phyloP scores from a whole-genome alignment of 1,140 invertebrate species.

The Drosophila malerkotliana region DNA sequence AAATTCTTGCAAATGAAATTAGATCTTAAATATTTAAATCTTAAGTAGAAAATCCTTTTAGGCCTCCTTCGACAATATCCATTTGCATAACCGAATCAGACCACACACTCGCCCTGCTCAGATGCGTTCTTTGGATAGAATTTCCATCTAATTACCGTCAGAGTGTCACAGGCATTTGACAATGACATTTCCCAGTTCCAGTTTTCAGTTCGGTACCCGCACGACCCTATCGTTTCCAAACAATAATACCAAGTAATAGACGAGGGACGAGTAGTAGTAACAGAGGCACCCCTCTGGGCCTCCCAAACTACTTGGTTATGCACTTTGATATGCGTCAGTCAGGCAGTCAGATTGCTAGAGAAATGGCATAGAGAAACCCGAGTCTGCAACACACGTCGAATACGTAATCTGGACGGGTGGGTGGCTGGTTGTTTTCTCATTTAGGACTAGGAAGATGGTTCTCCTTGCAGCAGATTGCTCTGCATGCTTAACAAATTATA shows the following conservation, averaged over 20 bases:
- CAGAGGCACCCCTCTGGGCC: conserved; percentile 11
- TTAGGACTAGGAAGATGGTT: not conserved
- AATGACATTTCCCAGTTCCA: conserved; percentile 43
- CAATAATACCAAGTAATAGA: conserved; percentile 28
- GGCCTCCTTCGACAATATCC: conserved; percentile 4
- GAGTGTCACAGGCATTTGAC: conserved; percentile 53
- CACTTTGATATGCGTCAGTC: conserved; percentile 53
- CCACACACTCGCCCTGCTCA: not conserved
- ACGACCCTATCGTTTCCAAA: not conserved
- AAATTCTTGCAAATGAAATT: too few species aligned
- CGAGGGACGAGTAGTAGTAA: conserved; percentile 38
- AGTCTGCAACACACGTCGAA: conserved; percentile 42
- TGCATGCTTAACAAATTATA: conserved; percentile 47
- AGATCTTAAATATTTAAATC: not conserved
- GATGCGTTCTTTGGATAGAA: conserved; percentile 25
- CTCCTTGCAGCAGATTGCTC: conserved; percentile 19
- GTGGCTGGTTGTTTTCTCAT: conserved; percentile 2
- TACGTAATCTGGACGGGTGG: conserved; percentile 30
- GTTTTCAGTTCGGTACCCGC: not conserved
- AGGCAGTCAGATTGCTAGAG: conserved; percentile 42
- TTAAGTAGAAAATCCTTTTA: not conserved
- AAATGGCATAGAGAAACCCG: conserved; percentile 40
- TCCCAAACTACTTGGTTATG: conserved; percentile 43
- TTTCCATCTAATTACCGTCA: conserved; percentile 54
- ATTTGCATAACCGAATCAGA: conserved; percentile 38